These are phyloP conservation scores for Otocyon megalotis DNA, from an alignment of 2,113 vertebrate species.

Conservation along the genomic window DNA sequence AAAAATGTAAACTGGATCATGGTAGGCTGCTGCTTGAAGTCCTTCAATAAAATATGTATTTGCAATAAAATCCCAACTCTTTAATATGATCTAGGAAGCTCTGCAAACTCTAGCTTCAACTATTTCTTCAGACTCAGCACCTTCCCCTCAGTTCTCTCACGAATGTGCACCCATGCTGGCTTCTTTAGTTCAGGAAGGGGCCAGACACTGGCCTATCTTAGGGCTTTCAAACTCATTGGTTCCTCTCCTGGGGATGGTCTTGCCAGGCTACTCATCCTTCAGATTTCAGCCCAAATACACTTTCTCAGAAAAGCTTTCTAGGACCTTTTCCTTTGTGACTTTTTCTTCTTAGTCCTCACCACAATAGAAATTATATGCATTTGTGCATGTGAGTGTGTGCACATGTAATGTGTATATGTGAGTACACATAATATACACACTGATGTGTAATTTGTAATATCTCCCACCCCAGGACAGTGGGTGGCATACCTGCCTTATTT, in stretches of 20 bases:
- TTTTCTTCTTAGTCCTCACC: background rate
- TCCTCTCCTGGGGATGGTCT: background rate
- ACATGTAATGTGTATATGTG: background rate
- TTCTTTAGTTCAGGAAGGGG: background rate
- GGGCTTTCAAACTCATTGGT: background rate
- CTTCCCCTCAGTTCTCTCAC: rapidly evolving
- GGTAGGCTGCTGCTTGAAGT: background rate
- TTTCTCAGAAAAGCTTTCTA: background rate
- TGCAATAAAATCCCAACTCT: background rate
- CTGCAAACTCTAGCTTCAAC: background rate
- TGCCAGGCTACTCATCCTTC: background rate
- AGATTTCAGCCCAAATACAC: background rate
- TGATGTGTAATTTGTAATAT: background rate
- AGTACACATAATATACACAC: background rate
- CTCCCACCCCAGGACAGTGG: background rate
- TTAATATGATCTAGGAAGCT: background rate
- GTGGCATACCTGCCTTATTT: background rate
- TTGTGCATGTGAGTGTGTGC: no score
- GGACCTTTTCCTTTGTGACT: background rate
- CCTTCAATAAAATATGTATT: background rate
- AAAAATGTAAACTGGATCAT: background rate
- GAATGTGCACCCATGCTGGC: rapidly evolving
- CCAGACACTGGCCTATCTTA: background rate
- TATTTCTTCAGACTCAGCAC: background rate
- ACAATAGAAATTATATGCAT: background rate